Evolutionary conservation across 2,113 vertebrate species (phyloP).

Genomic region (Mobula hypostoma): DNA sequence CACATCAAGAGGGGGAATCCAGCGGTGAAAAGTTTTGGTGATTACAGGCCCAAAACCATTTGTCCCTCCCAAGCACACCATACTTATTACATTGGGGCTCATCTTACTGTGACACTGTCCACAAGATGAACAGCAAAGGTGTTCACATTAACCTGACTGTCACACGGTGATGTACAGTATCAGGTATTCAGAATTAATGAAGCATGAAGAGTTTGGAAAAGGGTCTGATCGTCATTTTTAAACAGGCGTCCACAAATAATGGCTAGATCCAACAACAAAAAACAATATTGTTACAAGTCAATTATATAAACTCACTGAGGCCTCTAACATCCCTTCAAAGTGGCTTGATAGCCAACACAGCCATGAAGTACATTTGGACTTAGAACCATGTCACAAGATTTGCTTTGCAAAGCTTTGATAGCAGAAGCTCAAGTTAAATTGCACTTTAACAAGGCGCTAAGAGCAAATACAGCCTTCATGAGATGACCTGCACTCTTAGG

Average conservation of each 20-base stretch:
- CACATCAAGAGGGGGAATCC: neutral
- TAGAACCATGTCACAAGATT: neutral
- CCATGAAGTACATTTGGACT: neutral
- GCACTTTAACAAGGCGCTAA: slow-evolving; percentile 10
- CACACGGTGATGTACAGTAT: neutral
- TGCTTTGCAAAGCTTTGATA: neutral
- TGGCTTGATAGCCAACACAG: neutral
- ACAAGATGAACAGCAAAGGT: neutral
- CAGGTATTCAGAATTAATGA: neutral
- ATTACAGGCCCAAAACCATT: neutral
- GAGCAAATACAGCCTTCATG: neutral
- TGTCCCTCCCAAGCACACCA: neutral
- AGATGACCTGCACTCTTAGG: neutral
- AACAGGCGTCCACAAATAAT: neutral
- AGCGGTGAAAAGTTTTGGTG: neutral
- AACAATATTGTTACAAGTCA: neutral
- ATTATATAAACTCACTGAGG: neutral
- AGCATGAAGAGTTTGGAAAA: neutral
- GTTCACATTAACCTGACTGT: neutral
- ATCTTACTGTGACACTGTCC: neutral
- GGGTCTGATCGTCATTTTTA: neutral
- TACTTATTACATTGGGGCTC: too few relatives aligned
- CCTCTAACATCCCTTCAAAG: neutral
- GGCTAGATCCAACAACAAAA: neutral
- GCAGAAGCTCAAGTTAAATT: neutral